Base-by-base conservation (phyloP, 2,797 vertebrate genomes). In the Allobates femoralis region DNA sequence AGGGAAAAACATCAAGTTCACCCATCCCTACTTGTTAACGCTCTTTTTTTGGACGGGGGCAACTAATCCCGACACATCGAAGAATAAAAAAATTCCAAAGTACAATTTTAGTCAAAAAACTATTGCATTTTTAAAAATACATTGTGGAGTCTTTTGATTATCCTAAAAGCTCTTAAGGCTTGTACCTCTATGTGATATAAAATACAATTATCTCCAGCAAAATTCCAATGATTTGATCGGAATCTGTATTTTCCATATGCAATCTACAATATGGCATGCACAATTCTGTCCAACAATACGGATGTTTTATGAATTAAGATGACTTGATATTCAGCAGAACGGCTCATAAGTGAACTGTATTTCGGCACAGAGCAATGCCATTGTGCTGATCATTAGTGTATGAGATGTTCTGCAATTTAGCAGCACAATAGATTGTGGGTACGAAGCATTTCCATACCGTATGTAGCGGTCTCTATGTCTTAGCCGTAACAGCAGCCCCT, bases 301-400 rank as follows among this genome's bases (percentile, higher is more conserved):
- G 5, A 74, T 74, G 69, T 83, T 56, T 83, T 83, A 46, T 74
- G n/a, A 76, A 85, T 46, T 55, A 53, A 58, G 28, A 56, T 60
- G 55, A 28, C 55, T 83, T 83, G 53, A 83, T 83, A 50, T 46
- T 83, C 55, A 74, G 69, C 53, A 41, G 37, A 58, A 56, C 60
- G 16, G 55, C 53, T 83, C 53, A 62, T 83, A 60, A 58, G 26
- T 28, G n/a, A 56, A 53, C 41, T 26, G 37, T 53, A 60, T 62
- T 75, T 32, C 78, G 75, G 85, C 79, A 55, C n/a, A 81, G 32
- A 34, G 64, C 81, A 62, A 81, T 37, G 21, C 56, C 55, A 81
- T 86, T 86, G 85, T 81, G 69, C 67, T 67, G 79, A 37, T 46
- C 53, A 86, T 86, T 81, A 73, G 69, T 53, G 58, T 55, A 66